Evolutionary conservation across 2,888 invertebrate species (phyloP), one percentile per base, ranked within the genome.

Genomic region (Cordylochernes scorpioides): DNA sequence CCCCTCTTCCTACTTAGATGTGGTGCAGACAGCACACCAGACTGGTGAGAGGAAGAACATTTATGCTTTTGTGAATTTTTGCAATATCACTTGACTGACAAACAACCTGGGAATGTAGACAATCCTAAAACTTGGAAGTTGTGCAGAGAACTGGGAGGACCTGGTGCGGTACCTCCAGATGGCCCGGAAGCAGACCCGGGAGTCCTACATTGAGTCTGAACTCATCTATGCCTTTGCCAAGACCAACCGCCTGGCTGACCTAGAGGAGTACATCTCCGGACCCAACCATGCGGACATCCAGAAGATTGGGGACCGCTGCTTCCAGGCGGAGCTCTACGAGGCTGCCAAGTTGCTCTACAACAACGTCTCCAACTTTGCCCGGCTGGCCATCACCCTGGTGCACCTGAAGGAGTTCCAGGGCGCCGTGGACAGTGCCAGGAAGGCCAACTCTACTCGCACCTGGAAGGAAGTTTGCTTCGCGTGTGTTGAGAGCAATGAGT

Each of bases 201-300:
- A 99, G 52, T 82, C 91, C 0, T 94, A 84, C 59, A 86, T 99
- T 42, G 97, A 99, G 52, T 91, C 91, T 3, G 97, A 99, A 51
- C 60, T 99, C 30, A 88, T 94, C 39, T 99, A 86, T 59, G 94
- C 97, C 1, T 94, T 88, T 54, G 97, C 97, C 0, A 78, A 91
- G 47, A 97, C 97, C 3, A 86, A 84, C 33, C 67, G 97, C 4
- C 64, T 94, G 14, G 86, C 94, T 12, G 97, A 97, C 57, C 61
- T 97, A 13, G 97, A 99, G 48, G 94, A 97, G 54, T 97, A 97
- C 55, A 78, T 99, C 45, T 84, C 88, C 8, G 84, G 86, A 0
- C 94, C 94, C 6, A 97, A 99, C 59, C 94, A 99, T 57, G 97
- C 97, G 1, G 94, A 97, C 51, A 88, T 97, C 42, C 91, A 91